Conservation (phyloP, 2,797 vertebrate genomes). For the Menidia menidia region DNA sequence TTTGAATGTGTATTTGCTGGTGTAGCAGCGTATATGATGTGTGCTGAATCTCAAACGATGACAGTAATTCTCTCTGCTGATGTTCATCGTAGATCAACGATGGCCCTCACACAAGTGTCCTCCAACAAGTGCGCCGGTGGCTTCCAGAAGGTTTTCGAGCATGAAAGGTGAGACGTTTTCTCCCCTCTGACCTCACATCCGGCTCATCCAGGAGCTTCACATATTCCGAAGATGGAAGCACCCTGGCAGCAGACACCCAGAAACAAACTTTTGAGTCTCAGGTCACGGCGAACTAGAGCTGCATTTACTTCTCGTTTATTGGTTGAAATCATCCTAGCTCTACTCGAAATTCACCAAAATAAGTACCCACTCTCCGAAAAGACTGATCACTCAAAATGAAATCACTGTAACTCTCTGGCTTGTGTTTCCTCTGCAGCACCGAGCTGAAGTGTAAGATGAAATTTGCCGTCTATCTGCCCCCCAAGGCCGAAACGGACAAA, state of each 20-base stretch:
- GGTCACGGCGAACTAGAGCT: too few species aligned
- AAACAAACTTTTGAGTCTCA: too few species aligned
- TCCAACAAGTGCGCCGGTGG: slow-evolving; percentile 93
- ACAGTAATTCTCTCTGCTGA: too few species aligned
- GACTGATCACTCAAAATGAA: too few species aligned
- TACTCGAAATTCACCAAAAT: too few species aligned
- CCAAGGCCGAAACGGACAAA: slow-evolving; percentile 89
- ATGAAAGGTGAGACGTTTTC: slow-evolving; percentile 87
- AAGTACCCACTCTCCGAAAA: too few species aligned
- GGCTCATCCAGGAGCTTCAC: not conserved
- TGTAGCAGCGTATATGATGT: too few species aligned
- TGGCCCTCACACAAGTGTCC: slow-evolving; percentile 93
- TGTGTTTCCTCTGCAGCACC: slow-evolving; percentile 72
- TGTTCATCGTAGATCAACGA: slow-evolving; percentile 56
- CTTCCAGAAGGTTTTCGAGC: slow-evolving; percentile 96
- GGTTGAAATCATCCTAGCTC: too few species aligned
- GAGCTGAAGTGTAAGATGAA: slow-evolving; percentile 97
- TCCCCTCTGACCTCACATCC: not conserved
- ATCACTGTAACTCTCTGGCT: not conserved
- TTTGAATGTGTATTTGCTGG: not conserved
- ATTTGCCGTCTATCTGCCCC: slow-evolving; percentile 93
- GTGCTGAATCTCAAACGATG: not conserved
- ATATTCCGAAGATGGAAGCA: too few species aligned
- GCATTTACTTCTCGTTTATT: too few species aligned
- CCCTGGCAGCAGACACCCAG: too few species aligned